Percentiles rank a stretch among this genome's conserved stretches.
phyloP scores from a whole-genome alignment of 2,888 invertebrate genomes.

The Tenodera sinensis region DNA sequence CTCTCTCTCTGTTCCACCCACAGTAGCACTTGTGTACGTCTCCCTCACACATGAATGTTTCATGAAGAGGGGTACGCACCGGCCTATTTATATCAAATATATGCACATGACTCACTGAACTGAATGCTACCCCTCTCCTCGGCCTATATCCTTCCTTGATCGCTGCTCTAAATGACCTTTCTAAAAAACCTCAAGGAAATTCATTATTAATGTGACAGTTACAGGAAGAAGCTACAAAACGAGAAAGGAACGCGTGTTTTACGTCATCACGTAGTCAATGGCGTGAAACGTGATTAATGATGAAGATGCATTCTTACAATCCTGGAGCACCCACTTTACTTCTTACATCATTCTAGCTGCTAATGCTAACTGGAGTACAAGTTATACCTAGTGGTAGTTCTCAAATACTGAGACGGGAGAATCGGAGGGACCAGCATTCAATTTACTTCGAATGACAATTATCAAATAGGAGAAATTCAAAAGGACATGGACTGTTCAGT shows the following conservation, averaged over 20 bases:
- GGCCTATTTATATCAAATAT: not conserved
- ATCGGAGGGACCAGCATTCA: no score
- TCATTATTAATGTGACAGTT: not conserved
- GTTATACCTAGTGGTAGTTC: no score
- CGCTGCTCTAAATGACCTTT: not conserved
- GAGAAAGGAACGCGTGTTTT: not conserved
- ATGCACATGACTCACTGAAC: slow-evolving; percentile 21
- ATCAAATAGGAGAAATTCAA: no score
- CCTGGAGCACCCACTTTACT: no score
- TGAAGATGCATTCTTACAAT: no score
- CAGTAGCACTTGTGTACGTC: not conserved
- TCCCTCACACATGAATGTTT: slow-evolving; percentile 14
- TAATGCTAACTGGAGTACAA: no score
- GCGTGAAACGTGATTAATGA: not conserved
- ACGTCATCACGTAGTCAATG: not conserved
- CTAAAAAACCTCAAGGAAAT: not conserved
- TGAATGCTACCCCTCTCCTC: not conserved
- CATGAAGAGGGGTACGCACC: slow-evolving; percentile 4
- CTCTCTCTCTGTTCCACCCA: not conserved
- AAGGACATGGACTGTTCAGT: no score
- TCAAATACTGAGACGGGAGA: no score
- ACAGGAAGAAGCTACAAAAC: not conserved
- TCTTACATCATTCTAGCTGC: no score
- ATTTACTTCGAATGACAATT: no score
- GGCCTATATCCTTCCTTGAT: slow-evolving; percentile 1